Conservation (phyloP, 2,113 vertebrate species). For the Pterocles orientalis region DNA sequence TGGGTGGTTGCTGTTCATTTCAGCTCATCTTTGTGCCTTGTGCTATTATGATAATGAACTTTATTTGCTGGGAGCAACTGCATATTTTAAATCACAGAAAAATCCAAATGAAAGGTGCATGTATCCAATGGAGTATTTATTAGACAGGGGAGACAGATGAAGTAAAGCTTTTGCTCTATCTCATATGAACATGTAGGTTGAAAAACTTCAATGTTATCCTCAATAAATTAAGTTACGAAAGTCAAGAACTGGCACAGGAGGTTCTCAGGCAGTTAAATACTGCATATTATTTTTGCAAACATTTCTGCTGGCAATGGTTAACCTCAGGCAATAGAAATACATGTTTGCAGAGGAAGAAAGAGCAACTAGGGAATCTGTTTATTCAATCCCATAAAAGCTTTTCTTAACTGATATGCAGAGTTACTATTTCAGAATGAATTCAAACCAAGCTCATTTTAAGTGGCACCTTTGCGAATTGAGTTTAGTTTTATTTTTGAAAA, state of each 20-base stretch:
- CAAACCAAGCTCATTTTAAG: background rate
- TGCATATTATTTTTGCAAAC: constrained; percentile 25
- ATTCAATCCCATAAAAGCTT: constrained; percentile 1
- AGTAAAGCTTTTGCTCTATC: background rate
- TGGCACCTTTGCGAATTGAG: background rate
- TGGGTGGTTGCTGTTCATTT: background rate
- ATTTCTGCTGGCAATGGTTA: constrained; percentile 12
- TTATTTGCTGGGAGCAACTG: background rate
- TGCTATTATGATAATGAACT: background rate
- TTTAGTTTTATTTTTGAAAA: constrained; percentile 7
- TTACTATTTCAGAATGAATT: constrained; percentile 33
- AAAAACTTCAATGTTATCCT: background rate
- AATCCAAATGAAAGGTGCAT: background rate
- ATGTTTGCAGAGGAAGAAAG: constrained; percentile 22
- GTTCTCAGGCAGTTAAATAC: background rate
- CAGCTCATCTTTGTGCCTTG: background rate
- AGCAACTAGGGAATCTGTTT: constrained; percentile 15
- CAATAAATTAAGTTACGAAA: background rate
- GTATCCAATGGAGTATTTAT: background rate
- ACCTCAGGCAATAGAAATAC: constrained; percentile 15
- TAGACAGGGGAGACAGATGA: background rate
- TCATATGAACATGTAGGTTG: background rate
- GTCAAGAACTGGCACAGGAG: background rate
- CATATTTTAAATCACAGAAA: background rate
- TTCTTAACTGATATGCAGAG: background rate